phyloP scores from a whole-genome alignment of 2,113 vertebrate species.

The Lethenteron reissneri region DNA sequence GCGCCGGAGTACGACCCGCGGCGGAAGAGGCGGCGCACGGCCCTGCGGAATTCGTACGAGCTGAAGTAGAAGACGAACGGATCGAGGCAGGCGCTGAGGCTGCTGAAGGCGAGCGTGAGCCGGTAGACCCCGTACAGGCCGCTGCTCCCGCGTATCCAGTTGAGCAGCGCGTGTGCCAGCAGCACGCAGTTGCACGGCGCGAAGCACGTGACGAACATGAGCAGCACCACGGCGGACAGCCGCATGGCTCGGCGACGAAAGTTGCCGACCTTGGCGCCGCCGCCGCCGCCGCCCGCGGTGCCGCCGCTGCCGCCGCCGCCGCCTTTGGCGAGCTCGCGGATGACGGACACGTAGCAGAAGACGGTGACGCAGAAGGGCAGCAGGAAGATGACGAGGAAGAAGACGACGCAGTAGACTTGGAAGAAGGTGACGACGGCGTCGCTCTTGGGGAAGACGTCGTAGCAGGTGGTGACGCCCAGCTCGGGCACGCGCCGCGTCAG shows the following conservation, averaged over 20 bases:
- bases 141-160: background rate
- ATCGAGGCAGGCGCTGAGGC: slow-evolving; percentile 9
- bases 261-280: background rate
- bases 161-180: slow-evolving; percentile 5
- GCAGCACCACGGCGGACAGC: slow-evolving; percentile 5
- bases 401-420: slow-evolving; percentile 1
- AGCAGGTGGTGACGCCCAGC: slow-evolving; percentile 8
- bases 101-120: slow-evolving; percentile 6
- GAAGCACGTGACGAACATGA: slow-evolving; percentile 7
- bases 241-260: background rate
- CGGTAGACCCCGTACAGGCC: slow-evolving; percentile 9
- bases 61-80: slow-evolving; percentile 9
- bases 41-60: slow-evolving; percentile 1
- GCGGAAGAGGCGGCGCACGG: background rate
- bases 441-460: slow-evolving; percentile 5
- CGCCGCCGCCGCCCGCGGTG: background rate
- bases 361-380: slow-evolving; percentile 7
- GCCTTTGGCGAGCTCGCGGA: background rate
- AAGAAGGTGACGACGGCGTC: background rate
- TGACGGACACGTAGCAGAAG: slow-evolving; percentile 5
- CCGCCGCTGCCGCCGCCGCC: background rate
- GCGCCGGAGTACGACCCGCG: background rate
- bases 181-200: slow-evolving; percentile 7
- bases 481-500: background rate
- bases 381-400: slow-evolving; percentile 7